Evolutionary conservation across 1,140 invertebrate genomes (phyloP).

Genomic region (Triops longicaudatus): DNA sequence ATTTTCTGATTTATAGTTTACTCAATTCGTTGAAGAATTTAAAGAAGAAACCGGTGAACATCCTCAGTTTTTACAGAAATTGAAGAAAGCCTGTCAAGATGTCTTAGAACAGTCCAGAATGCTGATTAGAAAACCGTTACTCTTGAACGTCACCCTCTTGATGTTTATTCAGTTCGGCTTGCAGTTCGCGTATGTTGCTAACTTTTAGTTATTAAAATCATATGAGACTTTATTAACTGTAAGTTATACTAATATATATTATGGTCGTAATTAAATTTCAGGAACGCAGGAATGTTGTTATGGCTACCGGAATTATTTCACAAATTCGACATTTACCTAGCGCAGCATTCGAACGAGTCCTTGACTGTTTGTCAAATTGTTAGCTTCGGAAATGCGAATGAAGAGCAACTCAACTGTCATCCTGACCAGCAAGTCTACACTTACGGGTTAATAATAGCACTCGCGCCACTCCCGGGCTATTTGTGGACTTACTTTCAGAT

Average conservation of each 20-base stretch:
- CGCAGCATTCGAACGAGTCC: conserved; percentile 45
- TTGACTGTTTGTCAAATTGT: conserved; percentile 69
- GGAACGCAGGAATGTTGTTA: conserved; percentile 81
- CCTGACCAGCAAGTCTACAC: conserved; percentile 54
- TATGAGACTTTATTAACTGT: no score
- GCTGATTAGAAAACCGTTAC: conserved; percentile 63
- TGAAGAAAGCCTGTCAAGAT: conserved; percentile 57
- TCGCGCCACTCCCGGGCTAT: conserved; percentile 72
- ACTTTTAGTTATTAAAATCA: no score
- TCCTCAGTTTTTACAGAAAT: not conserved
- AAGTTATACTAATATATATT: no score
- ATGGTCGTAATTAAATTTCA: conserved; percentile 41
- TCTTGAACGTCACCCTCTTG: conserved; percentile 69
- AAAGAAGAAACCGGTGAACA: conserved; percentile 34
- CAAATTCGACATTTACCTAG: conserved; percentile 67
- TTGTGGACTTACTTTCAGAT: conserved; percentile 64
- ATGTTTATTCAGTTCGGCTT: conserved; percentile 79
- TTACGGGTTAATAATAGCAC: conserved; percentile 74
- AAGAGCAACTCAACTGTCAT: conserved; percentile 20
- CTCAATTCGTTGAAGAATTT: conserved; percentile 62
- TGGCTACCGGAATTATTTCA: conserved; percentile 85
- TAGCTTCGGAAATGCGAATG: conserved; percentile 52
- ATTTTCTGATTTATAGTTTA: conserved; percentile 35
- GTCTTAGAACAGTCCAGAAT: conserved; percentile 68
- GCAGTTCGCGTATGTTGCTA: conserved; percentile 58